These are phyloP conservation scores for Cabera pusaria DNA, from an alignment of 2,888 invertebrate species.

Conservation along the genomic window DNA sequence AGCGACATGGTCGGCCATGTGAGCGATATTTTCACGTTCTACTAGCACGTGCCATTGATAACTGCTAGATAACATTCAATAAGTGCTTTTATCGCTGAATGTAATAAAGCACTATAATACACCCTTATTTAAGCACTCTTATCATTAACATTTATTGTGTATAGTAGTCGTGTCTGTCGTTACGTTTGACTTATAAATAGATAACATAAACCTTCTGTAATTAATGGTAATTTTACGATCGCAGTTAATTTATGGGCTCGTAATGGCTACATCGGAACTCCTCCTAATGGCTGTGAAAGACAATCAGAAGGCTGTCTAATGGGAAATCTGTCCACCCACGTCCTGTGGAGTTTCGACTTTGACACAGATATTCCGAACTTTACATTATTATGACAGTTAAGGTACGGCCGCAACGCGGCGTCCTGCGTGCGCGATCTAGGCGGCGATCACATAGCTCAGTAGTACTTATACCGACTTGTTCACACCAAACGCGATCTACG, in stretches of 20 bases:
- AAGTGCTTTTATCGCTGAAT: conserved; percentile 51
- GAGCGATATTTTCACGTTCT: conserved; percentile 35
- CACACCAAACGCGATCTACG: too few relatives aligned
- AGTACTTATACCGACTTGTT: too few relatives aligned
- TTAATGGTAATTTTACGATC: conserved; percentile 41
- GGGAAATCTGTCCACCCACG: conserved; percentile 27
- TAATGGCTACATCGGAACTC: conserved; percentile 30
- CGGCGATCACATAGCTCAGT: too few relatives aligned
- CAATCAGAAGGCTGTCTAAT: conserved; percentile 35
- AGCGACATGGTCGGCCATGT: conserved; percentile 22
- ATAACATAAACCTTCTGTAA: conserved; percentile 38
- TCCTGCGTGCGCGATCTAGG: too few relatives aligned
- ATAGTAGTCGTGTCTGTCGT: conserved; percentile 44
- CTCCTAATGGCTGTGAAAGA: conserved; percentile 33
- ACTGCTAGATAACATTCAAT: conserved; percentile 54
- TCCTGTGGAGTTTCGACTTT: conserved; percentile 24
- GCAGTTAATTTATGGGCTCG: conserved; percentile 42
- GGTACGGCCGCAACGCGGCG: too few relatives aligned
- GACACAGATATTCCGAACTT: conserved; percentile 27
- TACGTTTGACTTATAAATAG: conserved; percentile 44
- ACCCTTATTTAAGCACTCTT: conserved; percentile 33
- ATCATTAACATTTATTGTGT: conserved; percentile 41
- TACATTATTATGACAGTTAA: conserved; percentile 23
- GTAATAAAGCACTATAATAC: conserved; percentile 44
- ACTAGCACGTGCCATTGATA: conserved; percentile 42